Evolutionary conservation across 2,888 invertebrate genomes (phyloP).

Genomic region (Epinotia brunnichana): DNA sequence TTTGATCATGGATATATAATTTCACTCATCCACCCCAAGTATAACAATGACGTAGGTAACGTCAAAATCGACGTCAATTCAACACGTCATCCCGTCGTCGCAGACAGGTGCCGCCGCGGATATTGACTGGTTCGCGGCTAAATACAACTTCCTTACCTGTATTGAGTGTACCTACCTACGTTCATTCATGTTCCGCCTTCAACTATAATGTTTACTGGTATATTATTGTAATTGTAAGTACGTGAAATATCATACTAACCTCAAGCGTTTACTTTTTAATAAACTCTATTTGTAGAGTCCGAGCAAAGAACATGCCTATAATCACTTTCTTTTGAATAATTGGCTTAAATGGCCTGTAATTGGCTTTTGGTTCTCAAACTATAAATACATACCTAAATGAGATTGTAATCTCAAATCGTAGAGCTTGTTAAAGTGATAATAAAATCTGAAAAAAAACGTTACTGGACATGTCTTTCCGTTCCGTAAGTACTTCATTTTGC

Average conservation of each 20-base stretch:
- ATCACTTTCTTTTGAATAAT: too few species aligned
- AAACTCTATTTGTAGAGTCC: too few species aligned
- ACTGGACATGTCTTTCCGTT: too few species aligned
- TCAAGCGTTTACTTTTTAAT: neutral
- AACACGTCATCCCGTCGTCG: neutral
- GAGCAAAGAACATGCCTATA: too few species aligned
- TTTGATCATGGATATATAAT: too few species aligned
- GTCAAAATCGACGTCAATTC: neutral
- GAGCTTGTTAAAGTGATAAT: too few species aligned
- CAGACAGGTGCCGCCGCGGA: neutral
- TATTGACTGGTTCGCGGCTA: neutral
- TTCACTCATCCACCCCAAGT: neutral
- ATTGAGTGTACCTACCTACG: neutral
- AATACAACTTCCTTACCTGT: neutral
- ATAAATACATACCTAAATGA: too few species aligned
- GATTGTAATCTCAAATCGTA: too few species aligned
- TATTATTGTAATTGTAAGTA: neutral
- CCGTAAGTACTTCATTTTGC: too few species aligned
- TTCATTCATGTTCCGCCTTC: neutral
- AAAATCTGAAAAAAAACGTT: too few species aligned
- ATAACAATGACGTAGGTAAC: slow-evolving; percentile 1
- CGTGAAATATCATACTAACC: neutral
- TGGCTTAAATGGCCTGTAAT: too few species aligned
- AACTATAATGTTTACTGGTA: slow-evolving; percentile 2
- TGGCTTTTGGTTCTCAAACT: too few species aligned